These are phyloP conservation scores for Lepidocyrtoides sp. DNA, from an alignment of 2,888 invertebrate genomes.

Conservation along the genomic window DNA sequence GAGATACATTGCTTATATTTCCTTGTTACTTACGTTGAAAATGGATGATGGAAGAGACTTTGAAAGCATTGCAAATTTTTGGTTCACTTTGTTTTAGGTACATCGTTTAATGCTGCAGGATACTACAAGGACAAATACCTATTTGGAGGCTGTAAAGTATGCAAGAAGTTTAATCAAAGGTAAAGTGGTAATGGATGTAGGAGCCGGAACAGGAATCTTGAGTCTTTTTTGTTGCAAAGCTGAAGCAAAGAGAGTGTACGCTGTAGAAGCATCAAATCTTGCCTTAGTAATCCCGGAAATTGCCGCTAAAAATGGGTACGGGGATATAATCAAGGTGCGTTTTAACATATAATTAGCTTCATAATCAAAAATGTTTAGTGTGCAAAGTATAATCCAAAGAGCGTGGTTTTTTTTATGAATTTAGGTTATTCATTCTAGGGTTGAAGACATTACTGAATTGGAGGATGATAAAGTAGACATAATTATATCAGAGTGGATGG, in stretches of 20 bases:
- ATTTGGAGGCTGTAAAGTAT: constrained; percentile 92
- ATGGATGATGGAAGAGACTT: too few species aligned
- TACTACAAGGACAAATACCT: constrained; percentile 92
- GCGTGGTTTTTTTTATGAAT: too few species aligned
- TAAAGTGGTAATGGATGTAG: constrained; percentile 95
- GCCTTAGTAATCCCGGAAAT: constrained; percentile 90
- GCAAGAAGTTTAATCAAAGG: constrained; percentile 90
- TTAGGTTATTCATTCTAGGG: constrained; percentile 91
- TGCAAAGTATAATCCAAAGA: too few species aligned
- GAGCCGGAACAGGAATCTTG: constrained; percentile 95
- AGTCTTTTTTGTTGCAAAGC: constrained; percentile 96
- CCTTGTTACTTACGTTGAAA: too few species aligned
- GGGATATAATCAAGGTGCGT: constrained; percentile 90
- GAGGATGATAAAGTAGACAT: constrained; percentile 92
- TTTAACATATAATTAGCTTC: neutral
- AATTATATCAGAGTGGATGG: constrained; percentile 99
- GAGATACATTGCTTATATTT: constrained; percentile 85
- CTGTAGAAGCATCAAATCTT: constrained; percentile 93
- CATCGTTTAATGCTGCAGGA: constrained; percentile 94
- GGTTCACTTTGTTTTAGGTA: too few species aligned
- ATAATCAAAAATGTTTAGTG: too few species aligned
- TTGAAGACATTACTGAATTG: constrained; percentile 90
- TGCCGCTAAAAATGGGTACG: constrained; percentile 91
- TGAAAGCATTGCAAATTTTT: too few species aligned
- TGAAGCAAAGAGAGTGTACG: constrained; percentile 95